phyloP scores from a whole-genome alignment of 1,140 invertebrate species.

The Megathymus violae region DNA sequence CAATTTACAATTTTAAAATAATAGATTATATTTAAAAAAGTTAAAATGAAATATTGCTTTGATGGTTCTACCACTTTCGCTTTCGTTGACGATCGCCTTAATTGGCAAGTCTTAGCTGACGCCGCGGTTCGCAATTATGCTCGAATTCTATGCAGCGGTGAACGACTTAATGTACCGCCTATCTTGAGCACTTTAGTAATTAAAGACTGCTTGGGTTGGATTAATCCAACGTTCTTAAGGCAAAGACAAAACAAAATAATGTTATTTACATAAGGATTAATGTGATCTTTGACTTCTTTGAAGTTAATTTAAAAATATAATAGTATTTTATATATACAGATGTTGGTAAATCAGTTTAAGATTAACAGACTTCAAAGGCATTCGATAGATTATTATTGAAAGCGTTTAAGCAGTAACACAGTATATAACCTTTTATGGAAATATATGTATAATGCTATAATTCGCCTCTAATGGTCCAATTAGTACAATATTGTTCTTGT shows the following conservation, averaged over 20 bases:
- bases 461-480: no score
- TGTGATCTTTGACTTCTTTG: not conserved
- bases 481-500: no score
- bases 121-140: slow-evolving; percentile 73
- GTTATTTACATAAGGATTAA: not conserved
- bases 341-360: no score
- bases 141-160: slow-evolving; percentile 54
- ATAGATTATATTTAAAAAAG: not conserved
- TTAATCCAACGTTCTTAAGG: slow-evolving; percentile 16
- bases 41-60: not conserved
- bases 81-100: slow-evolving; percentile 71
- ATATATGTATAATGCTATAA: no score
- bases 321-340: no score
- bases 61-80: slow-evolving; percentile 20
- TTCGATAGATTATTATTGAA: no score
- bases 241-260: slow-evolving; percentile 1
- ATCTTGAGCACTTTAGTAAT: slow-evolving; percentile 31
- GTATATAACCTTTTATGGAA: no score
- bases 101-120: slow-evolving; percentile 81
- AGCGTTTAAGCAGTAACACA: no score
- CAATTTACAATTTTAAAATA: no score
- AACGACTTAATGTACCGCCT: slow-evolving; percentile 22
- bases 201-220: slow-evolving; percentile 23
- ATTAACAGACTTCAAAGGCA: no score
- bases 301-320: slow-evolving; percentile 2